Evolutionary conservation across 2,797 vertebrate species (phyloP).

Genomic region (Pachyuromys duprasi): DNA sequence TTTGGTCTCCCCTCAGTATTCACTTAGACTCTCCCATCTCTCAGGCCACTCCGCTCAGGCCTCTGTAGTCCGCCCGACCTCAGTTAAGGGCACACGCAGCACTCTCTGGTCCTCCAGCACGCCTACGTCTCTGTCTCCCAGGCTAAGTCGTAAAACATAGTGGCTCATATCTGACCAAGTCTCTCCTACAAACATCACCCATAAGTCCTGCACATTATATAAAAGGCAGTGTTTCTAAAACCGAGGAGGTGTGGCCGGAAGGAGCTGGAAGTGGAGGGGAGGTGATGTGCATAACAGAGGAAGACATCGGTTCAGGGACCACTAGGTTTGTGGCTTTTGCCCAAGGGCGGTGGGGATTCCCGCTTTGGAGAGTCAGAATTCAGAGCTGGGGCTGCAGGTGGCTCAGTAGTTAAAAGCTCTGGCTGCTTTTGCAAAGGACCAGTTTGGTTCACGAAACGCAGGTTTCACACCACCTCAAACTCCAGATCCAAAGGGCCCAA

Average conservation of each 20-base stretch:
- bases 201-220: neutral
- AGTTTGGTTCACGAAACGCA: neutral
- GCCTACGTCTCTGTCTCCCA: neutral
- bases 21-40: neutral
- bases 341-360: neutral
- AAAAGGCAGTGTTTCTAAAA: neutral
- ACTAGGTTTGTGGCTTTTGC: neutral
- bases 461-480: neutral
- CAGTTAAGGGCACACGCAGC: too few species aligned
- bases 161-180: neutral
- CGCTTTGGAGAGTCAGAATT: neutral
- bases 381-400: neutral
- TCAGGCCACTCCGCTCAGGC: neutral
- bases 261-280: neutral
- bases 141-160: neutral
- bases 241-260: neutral
- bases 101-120: too few species aligned
- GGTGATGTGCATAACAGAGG: neutral
- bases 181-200: neutral
- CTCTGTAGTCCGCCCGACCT: neutral
- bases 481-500: neutral
- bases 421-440: neutral
- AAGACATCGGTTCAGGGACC: neutral
- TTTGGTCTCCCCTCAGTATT: neutral
- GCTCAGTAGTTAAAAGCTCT: neutral